phyloP scores from a whole-genome alignment of 1,140 invertebrate genomes.

The Drosophila fuyamai region DNA sequence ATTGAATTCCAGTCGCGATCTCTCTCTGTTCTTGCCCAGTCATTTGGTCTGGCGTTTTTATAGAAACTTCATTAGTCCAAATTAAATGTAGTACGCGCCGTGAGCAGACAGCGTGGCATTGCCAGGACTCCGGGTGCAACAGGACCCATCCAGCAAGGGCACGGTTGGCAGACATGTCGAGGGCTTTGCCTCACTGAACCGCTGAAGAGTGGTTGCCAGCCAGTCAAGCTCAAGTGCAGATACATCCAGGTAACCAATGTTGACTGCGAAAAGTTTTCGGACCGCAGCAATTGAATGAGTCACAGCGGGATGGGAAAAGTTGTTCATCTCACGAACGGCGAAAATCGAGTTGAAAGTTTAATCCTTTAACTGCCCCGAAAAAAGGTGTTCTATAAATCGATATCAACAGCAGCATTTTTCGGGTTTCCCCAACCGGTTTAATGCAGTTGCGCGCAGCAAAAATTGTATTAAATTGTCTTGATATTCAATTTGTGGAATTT shows the following conservation, averaged over 20 bases:
- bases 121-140: constrained; percentile 10
- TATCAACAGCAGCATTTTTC: constrained; percentile 20
- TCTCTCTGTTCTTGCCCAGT: constrained; percentile 17
- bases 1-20: constrained; percentile 43
- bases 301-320: background rate
- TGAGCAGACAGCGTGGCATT: constrained; percentile 73
- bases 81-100: constrained; percentile 74
- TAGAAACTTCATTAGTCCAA: constrained; percentile 78
- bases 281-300: constrained; percentile 12
- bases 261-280: constrained; percentile 18
- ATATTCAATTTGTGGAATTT: too few species aligned
- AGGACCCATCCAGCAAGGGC: constrained; percentile 2
- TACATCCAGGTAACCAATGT: constrained; percentile 11
- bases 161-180: constrained; percentile 24
- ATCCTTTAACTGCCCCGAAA: constrained; percentile 29
- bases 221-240: constrained; percentile 3
- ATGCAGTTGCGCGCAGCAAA: background rate
- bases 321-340: background rate
- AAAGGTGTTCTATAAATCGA: constrained; percentile 29
- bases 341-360: constrained; percentile 22
- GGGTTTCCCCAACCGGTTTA: constrained; percentile 10
- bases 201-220: constrained; percentile 26
- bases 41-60: constrained; percentile 39
- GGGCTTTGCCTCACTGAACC: constrained; percentile 17
- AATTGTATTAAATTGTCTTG: too few species aligned